Evolutionary conservation across 2,888 invertebrate genomes (phyloP).

Genomic region (Hypomecis atomaria): DNA sequence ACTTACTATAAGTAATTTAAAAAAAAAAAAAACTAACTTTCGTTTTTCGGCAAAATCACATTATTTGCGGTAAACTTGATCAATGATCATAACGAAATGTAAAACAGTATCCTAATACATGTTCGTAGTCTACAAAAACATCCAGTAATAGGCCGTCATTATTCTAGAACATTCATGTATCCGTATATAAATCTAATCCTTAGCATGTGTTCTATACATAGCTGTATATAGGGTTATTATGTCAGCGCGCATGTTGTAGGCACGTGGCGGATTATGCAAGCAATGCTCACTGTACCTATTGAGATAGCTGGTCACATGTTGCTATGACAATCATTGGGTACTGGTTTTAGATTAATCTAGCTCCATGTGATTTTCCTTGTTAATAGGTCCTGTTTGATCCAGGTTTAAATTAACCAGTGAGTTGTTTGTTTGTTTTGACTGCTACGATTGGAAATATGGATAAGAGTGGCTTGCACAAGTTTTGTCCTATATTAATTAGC

Average conservation of each 20-base stretch:
- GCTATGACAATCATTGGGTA: conserved; percentile 13
- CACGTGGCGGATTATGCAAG: conserved; percentile 41
- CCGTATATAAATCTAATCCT: conserved; percentile 2
- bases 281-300: not conserved
- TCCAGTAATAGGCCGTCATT: not conserved
- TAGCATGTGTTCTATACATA: not conserved
- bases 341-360: not conserved
- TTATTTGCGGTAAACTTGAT: too few species aligned
- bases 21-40: too few species aligned
- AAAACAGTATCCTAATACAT: too few species aligned
- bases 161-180: not conserved
- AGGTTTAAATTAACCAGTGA: not conserved
- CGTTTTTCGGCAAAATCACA: too few species aligned
- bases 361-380: conserved; percentile 4
- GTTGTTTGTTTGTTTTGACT: too few species aligned
- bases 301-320: conserved; percentile 17
- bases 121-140: too few species aligned
- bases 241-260: conserved; percentile 22
- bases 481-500: too few species aligned
- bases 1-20: too few species aligned
- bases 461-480: too few species aligned
- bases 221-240: conserved; percentile 19
- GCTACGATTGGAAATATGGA: too few species aligned
- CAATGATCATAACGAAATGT: too few species aligned
- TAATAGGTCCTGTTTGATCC: not conserved